A percentile compares a stretch with the other conserved stretches of the same genome.
These are phyloP conservation scores for Dicerorhinus sumatrensis DNA, from an alignment of 2,113 vertebrate species.

Conservation along the genomic window DNA sequence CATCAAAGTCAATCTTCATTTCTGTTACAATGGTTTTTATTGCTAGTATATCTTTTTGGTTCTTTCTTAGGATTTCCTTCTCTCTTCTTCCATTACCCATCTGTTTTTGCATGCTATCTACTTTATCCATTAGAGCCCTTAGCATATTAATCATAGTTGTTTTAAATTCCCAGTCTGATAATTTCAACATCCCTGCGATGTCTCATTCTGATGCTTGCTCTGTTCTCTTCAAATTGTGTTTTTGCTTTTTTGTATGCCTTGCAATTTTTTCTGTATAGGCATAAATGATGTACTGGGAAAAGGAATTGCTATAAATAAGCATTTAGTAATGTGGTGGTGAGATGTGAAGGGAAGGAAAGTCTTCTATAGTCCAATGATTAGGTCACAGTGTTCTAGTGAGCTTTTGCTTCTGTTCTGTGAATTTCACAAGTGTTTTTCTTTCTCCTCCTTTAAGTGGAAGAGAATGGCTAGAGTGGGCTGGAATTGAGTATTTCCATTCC, in stretches of 20 bases:
- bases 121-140: not conserved
- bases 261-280: not conserved
- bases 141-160: not conserved
- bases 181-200: not conserved
- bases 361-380: not conserved
- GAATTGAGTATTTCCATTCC: not conserved
- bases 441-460: not conserved
- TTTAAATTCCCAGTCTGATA: not conserved
- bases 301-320: not conserved
- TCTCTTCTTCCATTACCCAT: not conserved
- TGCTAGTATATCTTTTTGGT: not conserved
- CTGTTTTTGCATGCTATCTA: not conserved
- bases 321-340: not conserved
- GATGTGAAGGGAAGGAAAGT: not conserved
- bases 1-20: not conserved
- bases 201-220: not conserved
- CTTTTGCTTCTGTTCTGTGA: not conserved
- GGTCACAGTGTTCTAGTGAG: not conserved
- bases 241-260: not conserved
- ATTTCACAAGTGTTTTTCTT: not conserved
- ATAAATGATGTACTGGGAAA: not conserved
- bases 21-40: not conserved
- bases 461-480: not conserved
- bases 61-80: not conserved
- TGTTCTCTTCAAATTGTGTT: not conserved